phyloP scores from a whole-genome alignment of 2,113 vertebrate species.

The Mandrillus leucophaeus region DNA sequence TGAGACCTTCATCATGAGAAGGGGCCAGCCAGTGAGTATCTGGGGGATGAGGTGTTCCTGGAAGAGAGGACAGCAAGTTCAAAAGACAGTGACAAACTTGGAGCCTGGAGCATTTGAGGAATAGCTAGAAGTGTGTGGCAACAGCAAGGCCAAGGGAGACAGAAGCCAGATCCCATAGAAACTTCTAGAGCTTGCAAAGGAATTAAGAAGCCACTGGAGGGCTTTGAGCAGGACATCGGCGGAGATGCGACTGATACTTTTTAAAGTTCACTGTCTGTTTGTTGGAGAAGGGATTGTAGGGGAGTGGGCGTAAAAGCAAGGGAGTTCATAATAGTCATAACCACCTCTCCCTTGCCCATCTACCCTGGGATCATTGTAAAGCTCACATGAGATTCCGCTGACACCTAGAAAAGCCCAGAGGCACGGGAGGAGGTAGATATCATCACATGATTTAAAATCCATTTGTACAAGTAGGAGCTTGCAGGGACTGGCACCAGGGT shows the following conservation, averaged over 20 bases:
- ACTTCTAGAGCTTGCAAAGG: constrained; percentile 28
- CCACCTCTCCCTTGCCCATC: constrained; percentile 73
- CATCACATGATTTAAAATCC: constrained; percentile 78
- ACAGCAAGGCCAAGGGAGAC: background rate
- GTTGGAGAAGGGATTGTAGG: background rate
- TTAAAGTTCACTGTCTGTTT: background rate
- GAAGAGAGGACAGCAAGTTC: background rate
- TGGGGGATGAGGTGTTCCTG: background rate
- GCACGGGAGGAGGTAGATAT: constrained; percentile 53
- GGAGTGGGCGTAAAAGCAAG: background rate
- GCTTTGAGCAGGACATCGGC: background rate
- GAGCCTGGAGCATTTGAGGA: background rate
- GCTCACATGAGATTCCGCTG: constrained; percentile 65
- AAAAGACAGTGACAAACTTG: background rate
- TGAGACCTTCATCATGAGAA: background rate
- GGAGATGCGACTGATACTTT: background rate
- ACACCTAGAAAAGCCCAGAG: constrained; percentile 2
- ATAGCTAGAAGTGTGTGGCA: background rate
- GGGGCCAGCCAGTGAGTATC: background rate
- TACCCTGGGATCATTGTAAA: constrained; percentile 45
- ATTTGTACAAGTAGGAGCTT: constrained; percentile 82
- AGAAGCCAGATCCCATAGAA: background rate
- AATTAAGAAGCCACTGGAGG: background rate
- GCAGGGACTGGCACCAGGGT: constrained; percentile 63
- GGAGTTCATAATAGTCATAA: background rate